These are phyloP conservation scores for Brachyalestes nurse DNA, from an alignment of 2,797 vertebrate species.

Conservation along the genomic window DNA sequence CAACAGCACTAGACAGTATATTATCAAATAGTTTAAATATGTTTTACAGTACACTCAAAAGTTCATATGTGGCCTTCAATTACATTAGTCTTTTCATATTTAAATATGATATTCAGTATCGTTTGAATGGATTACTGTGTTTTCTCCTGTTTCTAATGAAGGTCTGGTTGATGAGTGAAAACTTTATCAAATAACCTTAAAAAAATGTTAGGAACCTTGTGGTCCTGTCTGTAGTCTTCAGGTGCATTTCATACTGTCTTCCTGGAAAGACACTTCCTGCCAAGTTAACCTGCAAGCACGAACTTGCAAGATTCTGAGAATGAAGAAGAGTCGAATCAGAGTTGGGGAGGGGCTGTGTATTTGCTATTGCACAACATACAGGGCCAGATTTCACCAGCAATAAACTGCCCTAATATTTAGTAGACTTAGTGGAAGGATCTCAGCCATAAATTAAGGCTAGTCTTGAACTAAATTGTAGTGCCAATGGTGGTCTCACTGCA, in stretches of 20 bases:
- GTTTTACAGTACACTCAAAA: not conserved
- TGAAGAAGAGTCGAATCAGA: too few species aligned
- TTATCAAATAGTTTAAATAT: not conserved
- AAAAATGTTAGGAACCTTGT: not conserved
- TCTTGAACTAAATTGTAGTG: too few species aligned
- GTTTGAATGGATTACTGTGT: not conserved
- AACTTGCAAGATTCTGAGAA: not conserved
- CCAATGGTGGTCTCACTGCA: too few species aligned
- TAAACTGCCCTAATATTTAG: not conserved
- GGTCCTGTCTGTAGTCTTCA: not conserved
- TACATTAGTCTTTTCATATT: not conserved
- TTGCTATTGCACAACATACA: not conserved
- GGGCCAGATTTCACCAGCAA: not conserved
- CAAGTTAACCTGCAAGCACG: not conserved
- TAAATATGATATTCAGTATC: not conserved
- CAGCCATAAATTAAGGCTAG: too few species aligned
- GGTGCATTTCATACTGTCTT: not conserved
- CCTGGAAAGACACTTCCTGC: not conserved
- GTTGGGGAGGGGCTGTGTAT: not conserved
- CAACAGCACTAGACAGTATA: not conserved
- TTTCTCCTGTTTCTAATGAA: not conserved
- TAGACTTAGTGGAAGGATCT: not conserved
- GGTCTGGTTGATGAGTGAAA: not conserved
- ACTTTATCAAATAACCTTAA: not conserved
- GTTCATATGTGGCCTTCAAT: not conserved